Evolutionary conservation across 2,888 invertebrate species (phyloP), one percentile per base, ranked within the genome.

Genomic region (Spatulosminthurus flaviceps): DNA sequence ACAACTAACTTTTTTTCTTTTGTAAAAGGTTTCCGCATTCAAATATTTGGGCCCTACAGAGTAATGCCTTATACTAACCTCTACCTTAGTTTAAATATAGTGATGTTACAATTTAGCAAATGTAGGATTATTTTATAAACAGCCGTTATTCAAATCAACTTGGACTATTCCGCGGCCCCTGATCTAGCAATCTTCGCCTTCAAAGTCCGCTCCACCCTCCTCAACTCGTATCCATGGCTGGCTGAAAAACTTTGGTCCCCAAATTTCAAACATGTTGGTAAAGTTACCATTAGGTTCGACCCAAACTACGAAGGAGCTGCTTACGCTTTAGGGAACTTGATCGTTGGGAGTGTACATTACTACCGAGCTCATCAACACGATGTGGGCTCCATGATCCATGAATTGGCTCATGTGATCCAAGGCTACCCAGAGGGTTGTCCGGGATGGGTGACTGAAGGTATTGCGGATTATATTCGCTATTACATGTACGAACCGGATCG

Each of bases 231-330:
- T 75, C 79, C 81, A 1, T 42, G 26, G 16, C 29, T 84, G 5
- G 42, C 16, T 1, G 29, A 80, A 0, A 19, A 80, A n/a, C 79
- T 84, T 0, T 24, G 51, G 0, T 82, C 83, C 11, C 82, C 82
- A 13, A 77, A 41, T 1, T 84, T 72, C 82, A 13, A 24, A 0
- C 77, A 79, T 0, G 61, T 80, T 1, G 51, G 75, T 22, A 16
- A 71, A 11, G 82, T 85, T 29, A 78, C 66, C 0, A 79, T 85
- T 60, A 77, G 51, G n/a, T 85, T 85, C 74, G 85, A 85, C 26
- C 84, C 84, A 5, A 80, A 78, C 64, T 84, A 85, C 71, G 79
- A 84, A 16, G 85, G 85, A 5, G 83, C 84, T 1, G 85, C 85
- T 1, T 83, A 83, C 34, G 82, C 84, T 11, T 22, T 21, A 0